Conservation (phyloP, 2,113 vertebrate genomes). For the Romanogobio albipinnatus region DNA sequence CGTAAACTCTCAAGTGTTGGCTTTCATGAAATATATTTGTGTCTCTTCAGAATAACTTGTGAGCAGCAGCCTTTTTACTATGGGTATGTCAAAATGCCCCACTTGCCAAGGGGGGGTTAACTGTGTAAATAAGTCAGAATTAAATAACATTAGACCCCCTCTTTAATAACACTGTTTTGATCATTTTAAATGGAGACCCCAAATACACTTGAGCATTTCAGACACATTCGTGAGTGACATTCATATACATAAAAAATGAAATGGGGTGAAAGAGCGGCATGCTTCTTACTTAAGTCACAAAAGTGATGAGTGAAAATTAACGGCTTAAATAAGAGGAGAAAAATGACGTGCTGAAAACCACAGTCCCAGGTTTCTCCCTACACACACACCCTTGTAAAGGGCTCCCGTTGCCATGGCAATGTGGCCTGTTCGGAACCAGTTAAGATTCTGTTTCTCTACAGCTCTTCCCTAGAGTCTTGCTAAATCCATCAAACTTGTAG, state of each 20-base stretch:
- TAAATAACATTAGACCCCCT: too few species aligned
- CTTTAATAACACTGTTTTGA: constrained; percentile 51
- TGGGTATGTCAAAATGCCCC: too few species aligned
- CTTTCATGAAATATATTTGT: too few species aligned
- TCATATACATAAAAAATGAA: constrained; percentile 8
- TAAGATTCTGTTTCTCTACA: constrained; percentile 25
- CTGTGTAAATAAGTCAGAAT: too few species aligned
- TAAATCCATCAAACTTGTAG: constrained; percentile 25
- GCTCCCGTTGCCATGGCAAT: constrained; percentile 59
- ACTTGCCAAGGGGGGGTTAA: too few species aligned
- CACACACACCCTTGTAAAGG: constrained; percentile 49
- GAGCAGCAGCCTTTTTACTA: too few species aligned
- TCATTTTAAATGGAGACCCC: constrained; percentile 3
- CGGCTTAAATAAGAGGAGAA: constrained; percentile 51
- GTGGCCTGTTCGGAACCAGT: not conserved
- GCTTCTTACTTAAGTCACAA: too few species aligned
- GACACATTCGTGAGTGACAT: constrained; percentile 34
- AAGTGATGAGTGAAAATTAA: constrained; percentile 32
- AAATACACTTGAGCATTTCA: not conserved
- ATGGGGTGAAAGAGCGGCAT: not conserved
- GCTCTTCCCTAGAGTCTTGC: constrained; percentile 25
- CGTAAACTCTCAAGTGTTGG: too few species aligned
- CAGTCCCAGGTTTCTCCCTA: constrained; percentile 45
- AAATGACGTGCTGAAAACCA: constrained; percentile 36
- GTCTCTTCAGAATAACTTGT: too few species aligned